Evolutionary conservation across 2,888 invertebrate genomes (phyloP).

Genomic region (Phortica okadai): DNA sequence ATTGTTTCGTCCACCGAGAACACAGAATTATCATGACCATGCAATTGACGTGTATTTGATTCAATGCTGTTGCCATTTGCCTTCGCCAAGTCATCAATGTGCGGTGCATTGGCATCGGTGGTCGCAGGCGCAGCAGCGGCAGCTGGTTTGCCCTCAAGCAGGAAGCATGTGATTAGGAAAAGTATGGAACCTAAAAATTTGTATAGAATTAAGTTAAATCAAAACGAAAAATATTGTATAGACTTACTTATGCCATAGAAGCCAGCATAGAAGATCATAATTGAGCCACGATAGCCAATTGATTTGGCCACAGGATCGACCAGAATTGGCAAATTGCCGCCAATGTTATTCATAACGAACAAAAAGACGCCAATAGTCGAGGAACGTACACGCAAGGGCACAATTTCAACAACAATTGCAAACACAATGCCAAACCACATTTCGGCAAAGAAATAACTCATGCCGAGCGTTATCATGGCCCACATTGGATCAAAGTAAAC

Average conservation of each 20-base stretch:
- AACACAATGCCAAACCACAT: constrained; percentile 97
- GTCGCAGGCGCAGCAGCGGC: constrained; percentile 28
- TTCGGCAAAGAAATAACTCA: constrained; percentile 93
- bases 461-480: constrained; percentile 91
- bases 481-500: constrained; percentile 88
- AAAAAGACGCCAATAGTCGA: constrained; percentile 91
- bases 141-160: constrained; percentile 82
- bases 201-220: too few species aligned
- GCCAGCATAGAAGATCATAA: constrained; percentile 93
- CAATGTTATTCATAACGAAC: constrained; percentile 95
- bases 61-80: constrained; percentile 46
- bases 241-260: constrained; percentile 87
- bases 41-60: constrained; percentile 64
- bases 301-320: constrained; percentile 90
- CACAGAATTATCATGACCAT: constrained; percentile 75
- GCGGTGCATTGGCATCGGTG: constrained; percentile 45
- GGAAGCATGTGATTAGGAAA: constrained; percentile 88
- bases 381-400: constrained; percentile 87
- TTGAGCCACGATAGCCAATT: constrained; percentile 88
- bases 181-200: constrained; percentile 83
- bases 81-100: constrained; percentile 50
- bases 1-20: constrained; percentile 73
- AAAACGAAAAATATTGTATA: too few species aligned
- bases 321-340: constrained; percentile 91
- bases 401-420: constrained; percentile 92